Conservation (phyloP, 2,888 invertebrate species). For the Rotaria socialis region DNA sequence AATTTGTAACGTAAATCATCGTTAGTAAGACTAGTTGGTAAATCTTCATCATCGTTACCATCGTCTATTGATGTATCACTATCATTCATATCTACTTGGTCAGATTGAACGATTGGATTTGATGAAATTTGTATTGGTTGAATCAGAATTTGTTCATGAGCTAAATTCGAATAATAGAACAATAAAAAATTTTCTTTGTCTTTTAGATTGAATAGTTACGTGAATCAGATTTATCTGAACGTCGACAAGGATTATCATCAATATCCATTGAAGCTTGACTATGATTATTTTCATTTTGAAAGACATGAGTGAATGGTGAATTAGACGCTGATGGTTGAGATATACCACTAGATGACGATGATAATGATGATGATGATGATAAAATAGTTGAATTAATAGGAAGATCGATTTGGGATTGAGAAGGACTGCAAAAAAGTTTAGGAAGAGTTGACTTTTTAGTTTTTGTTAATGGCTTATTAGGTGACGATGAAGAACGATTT, state of each 20-base stretch:
- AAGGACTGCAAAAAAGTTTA: neutral
- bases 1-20: neutral
- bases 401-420: neutral
- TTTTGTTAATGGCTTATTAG: neutral
- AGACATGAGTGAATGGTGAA: neutral
- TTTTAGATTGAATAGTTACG: neutral
- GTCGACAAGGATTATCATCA: neutral
- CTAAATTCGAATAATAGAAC: neutral
- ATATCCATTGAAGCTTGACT: neutral
- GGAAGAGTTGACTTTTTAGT: neutral
- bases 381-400: neutral
- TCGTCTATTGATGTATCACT: neutral
- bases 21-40: slow-evolving; percentile 6
- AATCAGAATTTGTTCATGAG: neutral
- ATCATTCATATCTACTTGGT: neutral
- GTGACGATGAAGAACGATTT: neutral
- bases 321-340: neutral
- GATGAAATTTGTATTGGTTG: neutral
- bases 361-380: neutral
- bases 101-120: neutral
- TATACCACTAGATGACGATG: neutral
- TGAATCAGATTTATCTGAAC: neutral
- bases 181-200: neutral
- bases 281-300: neutral
- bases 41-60: neutral